phyloP scores from a whole-genome alignment of 2,888 invertebrate species.

The Auanema freiburgensis region DNA sequence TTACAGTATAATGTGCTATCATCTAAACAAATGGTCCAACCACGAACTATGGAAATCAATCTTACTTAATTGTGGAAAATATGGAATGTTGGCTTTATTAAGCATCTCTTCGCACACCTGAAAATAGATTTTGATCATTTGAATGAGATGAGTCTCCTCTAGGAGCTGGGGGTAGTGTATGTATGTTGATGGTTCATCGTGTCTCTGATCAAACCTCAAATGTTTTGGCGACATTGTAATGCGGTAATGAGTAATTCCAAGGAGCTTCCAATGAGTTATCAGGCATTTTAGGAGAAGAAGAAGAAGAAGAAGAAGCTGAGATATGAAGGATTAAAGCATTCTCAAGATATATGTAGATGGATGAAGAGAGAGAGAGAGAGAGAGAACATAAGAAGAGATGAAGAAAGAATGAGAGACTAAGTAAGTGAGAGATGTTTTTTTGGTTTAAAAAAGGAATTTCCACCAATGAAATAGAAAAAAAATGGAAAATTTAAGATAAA shows the following conservation, averaged over 20 bases:
- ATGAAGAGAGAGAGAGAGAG: no score
- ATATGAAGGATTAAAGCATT: no score
- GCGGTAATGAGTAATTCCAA: conserved; percentile 28
- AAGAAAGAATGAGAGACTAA: no score
- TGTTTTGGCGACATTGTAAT: conserved; percentile 30
- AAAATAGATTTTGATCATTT: background rate
- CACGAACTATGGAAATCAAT: background rate
- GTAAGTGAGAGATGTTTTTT: no score
- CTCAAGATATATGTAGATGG: no score
- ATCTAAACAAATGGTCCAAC: conserved; percentile 27
- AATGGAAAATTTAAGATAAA: no score
- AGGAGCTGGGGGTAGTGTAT: background rate
- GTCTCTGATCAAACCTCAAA: conserved; percentile 18
- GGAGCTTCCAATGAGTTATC: conserved; percentile 20
- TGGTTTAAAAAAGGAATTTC: no score
- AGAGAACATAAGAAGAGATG: no score
- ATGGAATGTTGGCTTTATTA: conserved; percentile 12
- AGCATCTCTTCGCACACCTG: conserved; percentile 25
- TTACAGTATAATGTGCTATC: conserved; percentile 65
- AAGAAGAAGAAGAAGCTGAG: no score
- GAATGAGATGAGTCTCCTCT: background rate
- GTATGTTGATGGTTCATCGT: background rate
- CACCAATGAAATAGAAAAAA: no score
- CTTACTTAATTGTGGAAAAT: conserved; percentile 19
- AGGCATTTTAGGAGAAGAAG: no score